A percentile compares a stretch with the other conserved stretches of the same genome.
Evolutionary conservation across 1,140 invertebrate genomes (phyloP).

Genomic region (Drosophila dunni): DNA sequence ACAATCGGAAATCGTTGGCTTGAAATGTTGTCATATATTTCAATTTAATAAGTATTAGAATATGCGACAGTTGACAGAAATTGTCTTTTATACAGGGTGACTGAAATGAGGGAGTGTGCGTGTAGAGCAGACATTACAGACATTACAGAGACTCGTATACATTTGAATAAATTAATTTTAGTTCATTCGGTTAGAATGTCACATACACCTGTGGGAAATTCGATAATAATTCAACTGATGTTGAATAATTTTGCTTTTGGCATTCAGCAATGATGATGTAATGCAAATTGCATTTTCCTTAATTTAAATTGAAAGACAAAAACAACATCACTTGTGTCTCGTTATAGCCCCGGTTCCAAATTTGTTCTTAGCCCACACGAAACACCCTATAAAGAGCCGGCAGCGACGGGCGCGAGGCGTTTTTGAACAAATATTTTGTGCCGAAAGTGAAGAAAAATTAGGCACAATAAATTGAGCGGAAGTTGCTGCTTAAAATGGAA

Average conservation of each 20-base stretch:
- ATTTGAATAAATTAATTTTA: slow-evolving; percentile 8
- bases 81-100: slow-evolving; percentile 22
- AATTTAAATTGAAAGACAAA: slow-evolving; percentile 39
- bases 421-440: slow-evolving; percentile 46
- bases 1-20: slow-evolving; percentile 8
- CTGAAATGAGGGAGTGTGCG: neutral
- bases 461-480: slow-evolving; percentile 80
- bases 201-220: slow-evolving; percentile 9
- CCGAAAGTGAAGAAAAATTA: slow-evolving; percentile 78
- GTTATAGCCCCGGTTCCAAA: neutral
- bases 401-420: slow-evolving; percentile 12
- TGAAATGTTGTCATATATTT: neutral
- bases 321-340: neutral
- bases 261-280: neutral
- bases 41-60: neutral
- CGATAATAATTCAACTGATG: neutral
- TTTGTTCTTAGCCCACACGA: neutral
- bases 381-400: slow-evolving; percentile 49
- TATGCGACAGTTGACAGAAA: neutral
- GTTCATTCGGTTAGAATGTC: neutral
- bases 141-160: neutral
- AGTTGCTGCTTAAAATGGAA: slow-evolving; percentile 78
- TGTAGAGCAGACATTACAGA: neutral
- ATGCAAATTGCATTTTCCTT: slow-evolving; percentile 29
- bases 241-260: slow-evolving; percentile 2